Conservation (phyloP, 2,888 invertebrate species). For the Drosophila pegasa region DNA sequence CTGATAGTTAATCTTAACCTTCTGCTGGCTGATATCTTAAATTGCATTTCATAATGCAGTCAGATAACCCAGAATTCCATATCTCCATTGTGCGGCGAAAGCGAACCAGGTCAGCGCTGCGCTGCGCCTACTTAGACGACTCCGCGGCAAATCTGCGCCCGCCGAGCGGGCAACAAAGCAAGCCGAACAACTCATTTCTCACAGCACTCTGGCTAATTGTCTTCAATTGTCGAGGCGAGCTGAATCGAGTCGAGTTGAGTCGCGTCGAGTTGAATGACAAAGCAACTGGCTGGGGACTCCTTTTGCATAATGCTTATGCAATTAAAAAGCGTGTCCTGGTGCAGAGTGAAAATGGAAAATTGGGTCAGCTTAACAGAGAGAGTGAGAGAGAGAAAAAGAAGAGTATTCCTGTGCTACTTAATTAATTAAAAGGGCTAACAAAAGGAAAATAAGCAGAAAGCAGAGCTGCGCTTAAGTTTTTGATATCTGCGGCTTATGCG, state of each 20-base stretch:
- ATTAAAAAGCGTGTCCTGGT: constrained; percentile 64
- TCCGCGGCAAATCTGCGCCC: background rate
- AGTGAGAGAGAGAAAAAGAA: background rate
- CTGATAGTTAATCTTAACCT: constrained; percentile 4
- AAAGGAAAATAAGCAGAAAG: constrained; percentile 14
- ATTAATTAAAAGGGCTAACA: constrained; percentile 59
- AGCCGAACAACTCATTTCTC: constrained; percentile 43
- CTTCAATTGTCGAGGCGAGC: constrained; percentile 50
- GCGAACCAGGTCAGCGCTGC: constrained; percentile 39
- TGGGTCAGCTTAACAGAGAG: constrained; percentile 46
- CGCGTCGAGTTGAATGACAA: constrained; percentile 28
- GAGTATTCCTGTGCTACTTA: constrained; percentile 52
- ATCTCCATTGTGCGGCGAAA: constrained; percentile 5
- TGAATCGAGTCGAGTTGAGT: constrained; percentile 16
- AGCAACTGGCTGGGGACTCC: constrained; percentile 42
- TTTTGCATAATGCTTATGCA: constrained; percentile 71
- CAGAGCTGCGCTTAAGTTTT: constrained; percentile 10
- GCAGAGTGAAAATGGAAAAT: constrained; percentile 22
- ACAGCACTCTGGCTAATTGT: constrained; percentile 71
- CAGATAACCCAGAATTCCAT: constrained; percentile 44
- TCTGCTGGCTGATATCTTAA: constrained; percentile 7
- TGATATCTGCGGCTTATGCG: constrained; percentile 38
- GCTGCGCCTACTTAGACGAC: constrained; percentile 12
- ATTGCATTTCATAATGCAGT: constrained; percentile 11
- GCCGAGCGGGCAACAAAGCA: constrained; percentile 21